Conservation (phyloP, 2,888 invertebrate genomes). For the Ceramica pisi region DNA sequence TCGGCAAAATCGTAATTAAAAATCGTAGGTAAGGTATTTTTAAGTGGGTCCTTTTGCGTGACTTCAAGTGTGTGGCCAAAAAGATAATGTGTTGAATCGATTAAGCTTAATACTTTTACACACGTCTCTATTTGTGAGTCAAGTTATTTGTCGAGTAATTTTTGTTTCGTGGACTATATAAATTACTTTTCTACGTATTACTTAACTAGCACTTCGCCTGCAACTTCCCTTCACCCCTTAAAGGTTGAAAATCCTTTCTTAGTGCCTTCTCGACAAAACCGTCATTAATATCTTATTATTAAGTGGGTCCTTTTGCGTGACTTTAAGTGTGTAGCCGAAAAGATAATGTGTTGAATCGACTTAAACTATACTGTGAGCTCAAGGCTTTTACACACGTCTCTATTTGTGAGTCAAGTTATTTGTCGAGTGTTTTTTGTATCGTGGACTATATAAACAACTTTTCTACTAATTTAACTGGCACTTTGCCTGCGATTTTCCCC, state of each 20-base stretch:
- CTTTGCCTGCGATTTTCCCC: too few species aligned
- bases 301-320: conserved; percentile 14
- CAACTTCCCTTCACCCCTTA: too few species aligned
- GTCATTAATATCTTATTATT: conserved; percentile 36
- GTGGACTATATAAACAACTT: too few species aligned
- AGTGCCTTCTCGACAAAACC: conserved; percentile 1
- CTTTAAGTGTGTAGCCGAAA: conserved; percentile 12
- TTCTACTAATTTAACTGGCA: too few species aligned
- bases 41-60: conserved; percentile 14
- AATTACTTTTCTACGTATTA: too few species aligned
- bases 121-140: not conserved
- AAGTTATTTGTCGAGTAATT: not conserved
- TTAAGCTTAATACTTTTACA: conserved; percentile 8
- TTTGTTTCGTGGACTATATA: too few species aligned
- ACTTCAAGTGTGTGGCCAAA: conserved; percentile 11
- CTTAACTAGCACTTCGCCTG: too few species aligned
- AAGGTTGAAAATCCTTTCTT: too few species aligned
- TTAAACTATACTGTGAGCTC: not conserved
- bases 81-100: not conserved
- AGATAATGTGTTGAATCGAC: not conserved
- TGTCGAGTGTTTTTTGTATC: not conserved
- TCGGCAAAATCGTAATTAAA: conserved; percentile 28
- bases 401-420: not conserved
- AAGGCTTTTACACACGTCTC: not conserved
- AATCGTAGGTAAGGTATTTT: conserved; percentile 33